phyloP scores from a whole-genome alignment of 2,113 vertebrate genomes.

The Pterophyllum scalare region DNA sequence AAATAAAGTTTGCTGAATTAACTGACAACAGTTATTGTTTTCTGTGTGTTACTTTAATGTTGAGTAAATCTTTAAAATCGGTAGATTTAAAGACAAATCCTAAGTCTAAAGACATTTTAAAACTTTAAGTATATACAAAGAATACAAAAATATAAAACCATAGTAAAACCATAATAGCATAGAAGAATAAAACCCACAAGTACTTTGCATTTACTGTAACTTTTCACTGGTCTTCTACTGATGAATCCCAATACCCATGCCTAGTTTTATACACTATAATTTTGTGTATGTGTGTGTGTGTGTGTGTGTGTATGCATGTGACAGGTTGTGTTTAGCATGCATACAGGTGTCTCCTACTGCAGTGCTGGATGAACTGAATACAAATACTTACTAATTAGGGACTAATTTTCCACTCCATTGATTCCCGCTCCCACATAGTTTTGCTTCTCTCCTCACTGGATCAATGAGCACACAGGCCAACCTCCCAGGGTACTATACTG shows the following conservation, averaged over 20 bases:
- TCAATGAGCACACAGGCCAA: conserved; percentile 19
- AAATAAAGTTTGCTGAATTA: no score
- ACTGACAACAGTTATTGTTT: no score
- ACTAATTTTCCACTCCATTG: conserved; percentile 63
- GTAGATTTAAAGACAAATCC: no score
- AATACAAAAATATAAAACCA: background rate
- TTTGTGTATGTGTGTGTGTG: background rate
- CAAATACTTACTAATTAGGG: conserved; percentile 66
- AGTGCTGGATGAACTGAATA: conserved; percentile 38
- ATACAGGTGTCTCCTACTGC: conserved; percentile 38
- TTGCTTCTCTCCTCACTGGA: conserved; percentile 9
- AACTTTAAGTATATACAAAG: background rate
- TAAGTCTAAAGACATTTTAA: background rate
- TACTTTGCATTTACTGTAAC: background rate
- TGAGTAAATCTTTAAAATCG: no score
- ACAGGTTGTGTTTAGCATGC: conserved; percentile 19
- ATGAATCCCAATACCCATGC: background rate
- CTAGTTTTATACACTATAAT: background rate
- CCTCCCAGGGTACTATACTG: background rate
- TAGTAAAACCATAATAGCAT: no score
- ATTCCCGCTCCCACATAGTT: conserved; percentile 50
- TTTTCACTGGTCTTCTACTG: background rate
- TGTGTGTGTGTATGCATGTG: background rate
- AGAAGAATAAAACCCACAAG: background rate
- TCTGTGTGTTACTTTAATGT: no score